Evolutionary conservation across 2,888 invertebrate species (phyloP).

Genomic region (Xylota segnis): DNA sequence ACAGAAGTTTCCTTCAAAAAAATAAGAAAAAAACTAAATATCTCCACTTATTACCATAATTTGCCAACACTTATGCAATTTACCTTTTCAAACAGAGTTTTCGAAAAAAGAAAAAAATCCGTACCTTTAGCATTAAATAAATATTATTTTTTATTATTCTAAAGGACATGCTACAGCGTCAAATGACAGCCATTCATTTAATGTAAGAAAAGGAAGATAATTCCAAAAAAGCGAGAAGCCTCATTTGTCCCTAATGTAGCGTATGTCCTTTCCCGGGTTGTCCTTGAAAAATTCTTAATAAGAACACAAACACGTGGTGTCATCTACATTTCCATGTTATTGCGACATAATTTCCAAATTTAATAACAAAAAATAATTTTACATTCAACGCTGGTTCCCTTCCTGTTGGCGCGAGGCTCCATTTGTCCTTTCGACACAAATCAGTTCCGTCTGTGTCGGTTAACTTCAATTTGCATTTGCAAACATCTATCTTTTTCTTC

Average conservation of each 20-base stretch:
- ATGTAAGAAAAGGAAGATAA: conserved; percentile 14
- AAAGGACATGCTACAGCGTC: conserved; percentile 4
- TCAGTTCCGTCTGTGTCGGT: not conserved
- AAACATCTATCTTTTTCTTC: conserved; percentile 24
- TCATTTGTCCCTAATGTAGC: conserved; percentile 27
- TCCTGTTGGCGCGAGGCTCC: not conserved
- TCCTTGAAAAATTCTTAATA: conserved; percentile 5
- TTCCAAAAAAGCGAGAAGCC: conserved; percentile 13
- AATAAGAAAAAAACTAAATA: conserved; percentile 3
- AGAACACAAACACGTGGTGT: conserved; percentile 10
- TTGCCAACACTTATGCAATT: not conserved
- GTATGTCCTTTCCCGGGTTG: not conserved
- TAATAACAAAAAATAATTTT: conserved; percentile 17
- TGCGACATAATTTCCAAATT: conserved; percentile 29
- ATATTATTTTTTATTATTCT: conserved; percentile 7
- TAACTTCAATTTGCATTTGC: conserved; percentile 31
- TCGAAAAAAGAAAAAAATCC: not conserved
- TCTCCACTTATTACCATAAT: not conserved
- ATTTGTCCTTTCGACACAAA: not conserved
- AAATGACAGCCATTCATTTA: conserved; percentile 26
- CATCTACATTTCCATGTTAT: conserved; percentile 26
- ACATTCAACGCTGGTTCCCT: not conserved
- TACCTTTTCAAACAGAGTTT: not conserved
- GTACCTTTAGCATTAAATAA: conserved; percentile 10
- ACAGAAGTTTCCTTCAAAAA: not conserved